Evolutionary conservation across 2,888 invertebrate genomes (phyloP), one percentile per base, ranked within the genome.

Genomic region (Acheta domesticus): DNA sequence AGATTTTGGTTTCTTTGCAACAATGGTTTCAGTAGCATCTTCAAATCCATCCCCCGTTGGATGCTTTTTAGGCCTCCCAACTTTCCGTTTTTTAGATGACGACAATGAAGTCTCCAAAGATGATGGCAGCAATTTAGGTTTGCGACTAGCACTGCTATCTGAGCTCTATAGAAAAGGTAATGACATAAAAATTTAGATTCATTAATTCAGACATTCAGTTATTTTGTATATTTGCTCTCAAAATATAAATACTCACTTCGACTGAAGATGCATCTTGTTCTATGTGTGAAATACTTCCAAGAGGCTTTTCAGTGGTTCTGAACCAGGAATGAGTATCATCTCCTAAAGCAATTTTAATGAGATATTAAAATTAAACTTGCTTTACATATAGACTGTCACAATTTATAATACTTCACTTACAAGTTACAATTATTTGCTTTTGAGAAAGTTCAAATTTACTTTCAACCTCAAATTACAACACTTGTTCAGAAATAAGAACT

Each of bases 41-140:
- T 89, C 89, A 80, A 89, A 90, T 74, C 88, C 87, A 0, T 88
- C 87, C 19, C 88, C 85, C n/a, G 88, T 87, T 79, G 91, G 90
- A 16, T 93, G 89, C 85, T 94, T 94, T 82, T 93, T 91, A 0
- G 95, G 95, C 83, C 94, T 89, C 0, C 94, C 94, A 0, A 94
- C 94, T 88, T 95, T 95, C 14, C 95, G 90, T 85, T 95, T 95
- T 84, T 94, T 93, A 74, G 82, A 82, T 74, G 83, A 81, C 12
- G 83, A 82, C 12, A 78, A 79, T 21, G 84, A 84, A 4, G 86
- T 84, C 11, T 83, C 83, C 12, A 86, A 84, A 8, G 86, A 86
- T 1, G 84, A 84, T 3, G 85, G 84, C 49, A 49, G 23, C 36
- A 23, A 20, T 75, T 75, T 75, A 14, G 19, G 16, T 48, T 76